Base-by-base conservation (phyloP, 2,888 invertebrate species). In the Hydropsyche betteni region DNA sequence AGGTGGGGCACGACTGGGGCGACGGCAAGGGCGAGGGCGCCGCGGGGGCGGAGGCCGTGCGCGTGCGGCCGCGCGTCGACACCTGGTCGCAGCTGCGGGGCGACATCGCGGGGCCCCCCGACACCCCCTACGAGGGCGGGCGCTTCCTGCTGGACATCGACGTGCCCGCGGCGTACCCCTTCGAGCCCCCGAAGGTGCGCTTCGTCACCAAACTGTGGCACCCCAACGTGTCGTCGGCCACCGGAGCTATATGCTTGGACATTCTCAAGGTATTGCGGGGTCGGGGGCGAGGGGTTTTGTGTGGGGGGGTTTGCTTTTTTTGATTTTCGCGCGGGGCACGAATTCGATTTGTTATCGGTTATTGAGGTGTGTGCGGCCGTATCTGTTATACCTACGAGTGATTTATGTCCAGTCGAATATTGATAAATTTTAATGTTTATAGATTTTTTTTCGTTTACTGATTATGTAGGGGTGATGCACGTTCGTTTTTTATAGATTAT, bases 151-250 rank as follows among this genome's bases (percentile, higher is more conserved):
- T 97, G 81, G 95, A 96, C 86, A 96, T 97, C 79, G 93, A 93
- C 88, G 95, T 97, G 82, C 96, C 97, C 82, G 96, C 96, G 86
- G 94, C 95, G 76, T 97, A 97, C 88, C 97, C 97, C 70, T 97
- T 97, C 84, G 95, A 95, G 88, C 97, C 97, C 81, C 97, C 97
- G 76, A 96, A 95, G 90, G 96, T 95, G 87, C 90, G 93, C 81
- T 97, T 97, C 86, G 89, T 93, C 79, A 97, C 97, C 80, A 94
- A 93, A 88, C 95, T 97, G 84, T 97, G 97, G 97, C 97, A 97
- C 88, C 97, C 97, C 76, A 97, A 97, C 86, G 95, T 97, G 83
- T 96, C 96, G 77, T 96, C 96, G 44, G 96, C 95, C 5, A 97
- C 97, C 12, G 94, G 93, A 79, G 95, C 95, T 76, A 97, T 97